Conservation (phyloP, 2,113 vertebrate species). For the Pholis gunnellus region DNA sequence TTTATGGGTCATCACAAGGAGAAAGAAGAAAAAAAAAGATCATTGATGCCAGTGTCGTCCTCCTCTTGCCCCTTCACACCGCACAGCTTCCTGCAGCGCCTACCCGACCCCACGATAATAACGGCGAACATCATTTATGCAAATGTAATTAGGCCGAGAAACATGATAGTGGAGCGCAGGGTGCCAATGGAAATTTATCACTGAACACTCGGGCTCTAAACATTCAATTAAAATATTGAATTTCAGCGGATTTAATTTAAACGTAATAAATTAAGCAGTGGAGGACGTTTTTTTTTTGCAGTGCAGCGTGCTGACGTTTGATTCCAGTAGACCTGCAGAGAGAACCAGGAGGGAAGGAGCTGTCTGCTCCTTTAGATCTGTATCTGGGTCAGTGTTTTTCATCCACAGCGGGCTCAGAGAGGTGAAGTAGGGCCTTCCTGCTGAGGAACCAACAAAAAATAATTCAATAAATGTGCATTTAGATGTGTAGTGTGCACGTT, state of each 20-base stretch:
- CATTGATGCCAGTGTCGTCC: conserved; percentile 32
- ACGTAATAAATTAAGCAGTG: conserved; percentile 96
- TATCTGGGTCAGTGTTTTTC: conserved; percentile 42
- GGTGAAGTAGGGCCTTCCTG: background rate
- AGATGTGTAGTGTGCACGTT: background rate
- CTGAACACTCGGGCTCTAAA: conserved; percentile 95
- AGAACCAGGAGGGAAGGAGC: conserved; percentile 33
- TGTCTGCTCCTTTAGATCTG: conserved; percentile 16
- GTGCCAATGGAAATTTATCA: conserved; percentile 96
- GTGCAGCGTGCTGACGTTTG: conserved; percentile 76
- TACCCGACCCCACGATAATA: conserved; percentile 90
- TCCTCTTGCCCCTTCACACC: conserved; percentile 33
- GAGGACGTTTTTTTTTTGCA: conserved; percentile 82
- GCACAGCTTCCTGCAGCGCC: conserved; percentile 76
- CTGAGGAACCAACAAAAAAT: background rate
- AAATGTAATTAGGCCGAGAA: conserved; percentile 98
- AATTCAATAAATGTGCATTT: background rate
- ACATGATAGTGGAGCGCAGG: conserved; percentile 91
- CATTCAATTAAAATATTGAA: conserved; percentile 99
- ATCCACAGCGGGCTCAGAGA: background rate
- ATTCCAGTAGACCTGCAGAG: conserved; percentile 42
- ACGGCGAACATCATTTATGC: conserved; percentile 97
- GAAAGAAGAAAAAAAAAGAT: conserved; percentile 7
- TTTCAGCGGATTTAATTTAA: conserved; percentile 98
- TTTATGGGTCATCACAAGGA: conserved; percentile 42